Evolutionary conservation across 2,113 vertebrate species (phyloP), one percentile per base, ranked within the genome.

Genomic region (Gallinago undulata): DNA sequence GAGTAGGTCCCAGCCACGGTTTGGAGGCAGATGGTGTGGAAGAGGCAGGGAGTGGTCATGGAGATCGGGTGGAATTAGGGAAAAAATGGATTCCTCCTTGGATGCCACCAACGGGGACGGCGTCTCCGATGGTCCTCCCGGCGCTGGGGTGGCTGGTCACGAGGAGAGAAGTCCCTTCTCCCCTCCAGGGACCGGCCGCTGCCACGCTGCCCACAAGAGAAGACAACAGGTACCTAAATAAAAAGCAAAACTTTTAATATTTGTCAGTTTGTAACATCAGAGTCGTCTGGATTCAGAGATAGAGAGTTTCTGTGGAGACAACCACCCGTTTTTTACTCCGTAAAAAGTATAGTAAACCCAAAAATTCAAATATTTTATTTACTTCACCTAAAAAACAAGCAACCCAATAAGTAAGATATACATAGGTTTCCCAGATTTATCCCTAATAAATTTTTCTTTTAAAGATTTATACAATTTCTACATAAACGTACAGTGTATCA

Each of bases 401-500:
- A 98, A 97, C 97, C 97, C 97, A 94, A 95, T 95, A 97, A 97
- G 97, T 98, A 97, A 97, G 97, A 97, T 97, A 96, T 97, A 98
- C 98, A 98, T 81, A 97, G 94, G 94, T 87, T 94, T 97, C 97
- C 97, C 95, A 95, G 87, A 97, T 98, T 97, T 98, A 90, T 70
- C 94, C 97, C 97, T 98, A 98, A 97, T 98, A 98, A 98, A 98
- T 97, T 94, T 95, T 39, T 39, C 12, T 95, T 92, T 76, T 96
- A 35, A 97, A 94, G 95, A 98, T 98, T 98, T 98, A 97, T 98
- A 98, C 98, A 98, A 98, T 98, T 98, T 98, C 98, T 98, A 98
- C 98, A 98, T 98, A 98, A 98, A 98, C 98, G 97, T 98, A 98
- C 98, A 98, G 98, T 98, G 97, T 98, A 98, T 98, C 98, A 98